Conservation (phyloP, 2,888 invertebrate genomes). For the Synanthedon tipuliformis region DNA sequence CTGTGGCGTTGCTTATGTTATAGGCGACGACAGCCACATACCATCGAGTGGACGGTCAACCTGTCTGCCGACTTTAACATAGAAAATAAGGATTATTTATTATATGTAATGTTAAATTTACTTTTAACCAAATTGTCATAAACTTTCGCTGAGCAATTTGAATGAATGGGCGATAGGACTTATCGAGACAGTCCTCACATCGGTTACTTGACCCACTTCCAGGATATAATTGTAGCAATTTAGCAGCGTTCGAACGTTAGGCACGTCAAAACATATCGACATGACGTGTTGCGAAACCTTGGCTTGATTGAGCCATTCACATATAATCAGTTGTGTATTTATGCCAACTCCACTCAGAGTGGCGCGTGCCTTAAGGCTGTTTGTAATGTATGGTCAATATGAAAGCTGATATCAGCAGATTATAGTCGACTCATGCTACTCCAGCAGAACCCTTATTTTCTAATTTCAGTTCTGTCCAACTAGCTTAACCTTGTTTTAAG, state of each 20-base stretch:
- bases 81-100: no score
- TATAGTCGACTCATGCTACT: no score
- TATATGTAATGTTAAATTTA: no score
- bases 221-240: slow-evolving; percentile 61
- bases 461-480: no score
- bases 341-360: slow-evolving; percentile 22
- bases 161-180: background rate
- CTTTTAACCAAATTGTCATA: no score
- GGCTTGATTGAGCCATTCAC: slow-evolving; percentile 55
- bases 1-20: no score
- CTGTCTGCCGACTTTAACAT: no score
- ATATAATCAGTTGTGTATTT: slow-evolving; percentile 37
- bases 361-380: slow-evolving; percentile 32
- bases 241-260: slow-evolving; percentile 27
- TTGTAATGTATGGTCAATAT: background rate
- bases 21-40: no score
- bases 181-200: slow-evolving; percentile 23
- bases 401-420: background rate
- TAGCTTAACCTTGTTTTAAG: no score
- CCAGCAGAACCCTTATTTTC: no score
- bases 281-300: slow-evolving; percentile 44
- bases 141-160: background rate
- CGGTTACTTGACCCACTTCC: slow-evolving; percentile 53
- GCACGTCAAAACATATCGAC: slow-evolving; percentile 62
- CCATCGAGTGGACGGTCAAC: no score